A percentile compares a stretch with the other conserved stretches of the same genome.
These are phyloP conservation scores for Acanthis flammea DNA, from an alignment of 2,797 vertebrate genomes.

Conservation along the genomic window DNA sequence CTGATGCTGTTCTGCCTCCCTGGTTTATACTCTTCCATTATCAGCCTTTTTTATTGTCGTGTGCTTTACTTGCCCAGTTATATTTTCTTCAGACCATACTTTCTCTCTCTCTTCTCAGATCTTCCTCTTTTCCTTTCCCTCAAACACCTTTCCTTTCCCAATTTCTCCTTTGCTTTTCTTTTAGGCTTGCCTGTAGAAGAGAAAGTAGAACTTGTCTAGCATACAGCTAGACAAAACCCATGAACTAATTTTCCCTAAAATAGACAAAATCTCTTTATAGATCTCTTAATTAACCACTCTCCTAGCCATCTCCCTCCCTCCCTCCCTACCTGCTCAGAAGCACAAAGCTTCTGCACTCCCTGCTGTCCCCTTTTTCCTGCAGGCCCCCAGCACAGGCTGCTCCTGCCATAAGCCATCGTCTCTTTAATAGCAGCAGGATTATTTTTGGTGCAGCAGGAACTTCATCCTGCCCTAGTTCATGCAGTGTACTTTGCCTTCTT, in stretches of 20 bases:
- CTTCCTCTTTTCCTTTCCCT: neutral
- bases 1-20: neutral
- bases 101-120: neutral
- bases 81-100: neutral
- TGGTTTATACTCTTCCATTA: neutral
- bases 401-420: neutral
- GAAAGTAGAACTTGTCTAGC: neutral
- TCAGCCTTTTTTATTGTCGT: neutral
- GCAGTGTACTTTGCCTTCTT: neutral
- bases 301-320: neutral
- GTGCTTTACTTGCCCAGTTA: neutral
- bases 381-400: neutral
- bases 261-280: neutral
- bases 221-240: neutral
- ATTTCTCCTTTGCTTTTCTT: neutral
- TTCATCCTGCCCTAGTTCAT: slow-evolving; percentile 43
- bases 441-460: slow-evolving; percentile 2
- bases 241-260: neutral
- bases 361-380: neutral
- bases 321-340: neutral
- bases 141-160: neutral
- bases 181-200: neutral
- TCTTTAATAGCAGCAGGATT: neutral
- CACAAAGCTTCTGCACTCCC: neutral
- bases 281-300: neutral